Base-by-base conservation (phyloP, 2,888 invertebrate species). In the Troides oblongomaculatus region DNA sequence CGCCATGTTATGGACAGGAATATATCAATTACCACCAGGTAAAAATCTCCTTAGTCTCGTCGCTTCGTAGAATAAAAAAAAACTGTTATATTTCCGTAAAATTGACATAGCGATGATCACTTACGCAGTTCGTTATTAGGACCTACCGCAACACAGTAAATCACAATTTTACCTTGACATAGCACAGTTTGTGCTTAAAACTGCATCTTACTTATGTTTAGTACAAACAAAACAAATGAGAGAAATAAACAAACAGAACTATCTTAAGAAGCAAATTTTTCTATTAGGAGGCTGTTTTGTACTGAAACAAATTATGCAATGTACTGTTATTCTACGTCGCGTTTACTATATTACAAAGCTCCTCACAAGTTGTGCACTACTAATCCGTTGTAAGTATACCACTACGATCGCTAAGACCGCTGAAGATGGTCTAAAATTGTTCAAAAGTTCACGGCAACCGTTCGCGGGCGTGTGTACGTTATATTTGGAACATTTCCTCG, bases 291-390 rank as follows among this genome's bases (percentile, higher is more conserved):
- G 78, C 75, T 79, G 76, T 72, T 53, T 69, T 75, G 73, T 74
- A 75, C 66, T 73, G 70, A 75, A 76, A 75, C 73, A 75, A 62
- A 69, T 76, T 75, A 74, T 76, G 73, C 74, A 79, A 78, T 71
- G 60, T 69, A 71, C 72, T 73, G 46, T 62, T 59, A 59, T 71
- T 72, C 70, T 74, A 74, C 73, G 73, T 73, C 66, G 65, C 70
- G 67, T 74, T 69, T 72, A 62, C 53, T 71, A 59, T 62, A 62
- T 10, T 70, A 63, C 59, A 66, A 36, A 30, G 36, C 56, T 63
- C 17, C 58, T 7, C 14, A 59, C 43, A 63, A 60, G 30, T 62
- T 65, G 39, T 62, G n/a, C 43, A 18, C 25, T 36, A 14, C 14
- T 23, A 36, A 12, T 43, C 46, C 39, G 53, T 56, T 7, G 7